phyloP scores from a whole-genome alignment of 2,113 vertebrate genomes.

The Uria lomvia region DNA sequence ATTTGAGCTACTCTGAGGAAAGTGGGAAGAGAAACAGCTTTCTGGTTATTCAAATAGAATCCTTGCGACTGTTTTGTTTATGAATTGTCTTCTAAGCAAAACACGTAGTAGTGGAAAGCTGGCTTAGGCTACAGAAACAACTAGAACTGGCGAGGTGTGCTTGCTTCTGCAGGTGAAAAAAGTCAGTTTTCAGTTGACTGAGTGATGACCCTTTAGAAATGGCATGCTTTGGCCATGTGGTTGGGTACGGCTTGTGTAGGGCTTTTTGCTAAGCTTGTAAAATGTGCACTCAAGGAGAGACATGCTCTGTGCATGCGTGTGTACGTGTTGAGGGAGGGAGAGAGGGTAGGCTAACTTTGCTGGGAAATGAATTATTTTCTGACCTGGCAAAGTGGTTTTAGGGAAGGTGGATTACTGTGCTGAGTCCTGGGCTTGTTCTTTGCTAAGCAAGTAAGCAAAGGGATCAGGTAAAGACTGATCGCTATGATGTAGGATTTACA shows the following conservation, averaged over 20 bases:
- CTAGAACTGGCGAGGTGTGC: neutral
- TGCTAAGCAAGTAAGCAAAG: neutral
- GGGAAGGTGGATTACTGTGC: neutral
- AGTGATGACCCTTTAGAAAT: slow-evolving; percentile 21
- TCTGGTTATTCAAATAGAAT: neutral
- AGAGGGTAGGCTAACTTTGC: neutral
- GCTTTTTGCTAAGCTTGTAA: slow-evolving; percentile 32
- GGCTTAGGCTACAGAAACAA: neutral
- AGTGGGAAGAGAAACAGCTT: neutral
- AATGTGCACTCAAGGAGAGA: neutral
- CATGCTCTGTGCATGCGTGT: neutral
- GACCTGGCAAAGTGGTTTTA: neutral
- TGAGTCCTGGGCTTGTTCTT: neutral
- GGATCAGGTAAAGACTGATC: neutral
- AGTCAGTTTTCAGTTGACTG: slow-evolving; percentile 40
- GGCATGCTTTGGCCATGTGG: neutral
- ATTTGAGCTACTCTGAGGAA: neutral
- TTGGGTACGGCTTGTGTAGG: neutral
- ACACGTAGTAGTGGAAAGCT: neutral
- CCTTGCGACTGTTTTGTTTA: neutral
- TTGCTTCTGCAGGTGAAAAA: slow-evolving; percentile 26
- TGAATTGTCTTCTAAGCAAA: neutral
- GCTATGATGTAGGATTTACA: neutral
- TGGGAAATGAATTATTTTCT: neutral
- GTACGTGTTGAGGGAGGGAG: neutral